Base-by-base conservation (phyloP, 37 sponge, comb jelly and placozoan genomes). In the Ianthella basta region DNA sequence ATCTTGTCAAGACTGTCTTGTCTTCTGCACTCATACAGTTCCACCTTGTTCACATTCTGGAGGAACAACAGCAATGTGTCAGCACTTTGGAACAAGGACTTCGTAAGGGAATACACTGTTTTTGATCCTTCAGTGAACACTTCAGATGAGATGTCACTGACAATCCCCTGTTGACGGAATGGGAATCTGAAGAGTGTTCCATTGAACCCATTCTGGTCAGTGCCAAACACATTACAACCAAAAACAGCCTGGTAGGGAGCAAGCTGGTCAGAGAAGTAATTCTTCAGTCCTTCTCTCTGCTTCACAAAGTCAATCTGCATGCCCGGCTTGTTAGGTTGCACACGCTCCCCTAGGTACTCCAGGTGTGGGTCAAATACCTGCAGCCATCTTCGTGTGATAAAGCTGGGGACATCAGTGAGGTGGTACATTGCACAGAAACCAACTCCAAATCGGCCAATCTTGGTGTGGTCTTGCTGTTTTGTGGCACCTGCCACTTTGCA, bases 351-450 rank as follows among this genome's bases (percentile, higher is more conserved):
- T 33, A 95, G 86, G 72, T 95, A 91, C 21, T 21, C 79, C 34
- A 86, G 82, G 74, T 95, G 96, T 34, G 96, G 96, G 81, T 95
- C 96, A 92, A 95, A 95, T 12, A 95, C 85, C 14, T 72, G 87
- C 29, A 95, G 34, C 40, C 72, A 88, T 16, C 61, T 57, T 30
- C 91, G 34, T 59, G 88, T 92, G 27, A 95, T 87, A 55, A 95
- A 95, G 50, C 96, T 95, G 64, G 96, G 96, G 14, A 95, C 85
- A 72, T 95, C 96, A 38, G 92, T 95, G 23, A 95, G 56, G 41
- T 84, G 90, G 40, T 95, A 95, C 4, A 67, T 86, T 14, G 96
- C 81, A 80, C 89, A 91, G 81, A 95, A 95, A 12, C 96, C 96
- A 55, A 92, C 80, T 55, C 96, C 96, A 88, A 92, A 95, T 8